A percentile compares a stretch with the other conserved stretches of the same genome.
Conservation (phyloP, 2,797 vertebrate species). For the Sebastes flavidus region DNA sequence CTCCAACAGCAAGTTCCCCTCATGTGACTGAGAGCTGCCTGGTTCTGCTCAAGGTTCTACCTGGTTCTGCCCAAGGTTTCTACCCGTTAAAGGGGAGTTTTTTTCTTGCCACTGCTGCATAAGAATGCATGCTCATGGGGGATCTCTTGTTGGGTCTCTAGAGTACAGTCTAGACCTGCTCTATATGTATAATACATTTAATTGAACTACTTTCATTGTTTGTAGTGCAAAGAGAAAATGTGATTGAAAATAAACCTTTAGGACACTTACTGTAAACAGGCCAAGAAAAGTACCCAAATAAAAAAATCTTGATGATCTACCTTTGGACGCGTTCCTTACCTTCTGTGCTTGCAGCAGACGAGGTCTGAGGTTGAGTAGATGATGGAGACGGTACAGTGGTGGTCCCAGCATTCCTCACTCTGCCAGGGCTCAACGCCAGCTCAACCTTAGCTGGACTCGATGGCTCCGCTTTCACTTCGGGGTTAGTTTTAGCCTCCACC, state of each 20-base stretch:
- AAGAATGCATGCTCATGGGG: too few relatives aligned
- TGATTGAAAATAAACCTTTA: neutral
- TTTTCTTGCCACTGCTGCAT: too few relatives aligned
- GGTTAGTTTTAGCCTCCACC: slow-evolving; percentile 10
- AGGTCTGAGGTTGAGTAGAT: slow-evolving; percentile 12
- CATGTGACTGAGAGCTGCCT: neutral
- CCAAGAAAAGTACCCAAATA: neutral
- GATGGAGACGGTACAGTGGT: neutral
- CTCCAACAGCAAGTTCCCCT: neutral
- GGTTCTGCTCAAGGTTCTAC: too few relatives aligned
- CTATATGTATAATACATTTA: too few relatives aligned
- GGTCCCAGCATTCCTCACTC: slow-evolving; percentile 21
- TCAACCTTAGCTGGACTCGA: slow-evolving; percentile 39
- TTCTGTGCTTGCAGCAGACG: slow-evolving; percentile 26
- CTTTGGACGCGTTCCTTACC: slow-evolving; percentile 13
- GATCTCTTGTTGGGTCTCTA: too few relatives aligned
- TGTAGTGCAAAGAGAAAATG: neutral
- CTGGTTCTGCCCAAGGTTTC: too few relatives aligned
- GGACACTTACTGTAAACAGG: neutral
- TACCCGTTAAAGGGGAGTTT: too few relatives aligned
- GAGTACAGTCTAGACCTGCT: too few relatives aligned
- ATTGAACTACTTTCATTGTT: neutral
- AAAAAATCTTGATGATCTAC: neutral
- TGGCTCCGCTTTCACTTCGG: slow-evolving; percentile 34
- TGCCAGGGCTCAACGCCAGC: slow-evolving; percentile 15